phyloP scores from a whole-genome alignment of 2,113 vertebrate species.

The Seriola rivoliana region DNA sequence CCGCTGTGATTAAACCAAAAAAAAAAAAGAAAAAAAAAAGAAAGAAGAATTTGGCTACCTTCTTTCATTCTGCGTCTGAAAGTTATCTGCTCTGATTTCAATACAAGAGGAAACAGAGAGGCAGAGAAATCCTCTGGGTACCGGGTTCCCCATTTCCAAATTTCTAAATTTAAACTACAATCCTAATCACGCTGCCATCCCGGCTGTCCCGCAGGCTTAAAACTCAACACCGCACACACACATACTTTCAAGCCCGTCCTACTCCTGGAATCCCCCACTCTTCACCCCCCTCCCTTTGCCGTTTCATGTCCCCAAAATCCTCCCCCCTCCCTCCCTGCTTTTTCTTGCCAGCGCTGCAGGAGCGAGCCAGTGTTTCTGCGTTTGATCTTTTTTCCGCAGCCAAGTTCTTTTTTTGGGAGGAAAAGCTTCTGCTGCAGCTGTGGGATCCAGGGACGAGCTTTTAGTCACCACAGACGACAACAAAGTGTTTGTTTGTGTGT shows the following conservation, averaged over 20 bases:
- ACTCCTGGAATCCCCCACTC: conserved; percentile 5
- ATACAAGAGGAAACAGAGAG: background rate
- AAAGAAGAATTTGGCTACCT: background rate
- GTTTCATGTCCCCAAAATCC: conserved; percentile 36
- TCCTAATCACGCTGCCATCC: conserved; percentile 54
- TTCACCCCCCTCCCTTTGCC: background rate
- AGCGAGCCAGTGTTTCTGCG: conserved; percentile 44
- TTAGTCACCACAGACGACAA: conserved; percentile 32
- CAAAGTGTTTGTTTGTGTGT: conserved; percentile 17
- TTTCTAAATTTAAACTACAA: conserved; percentile 73
- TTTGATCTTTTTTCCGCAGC: conserved; percentile 74
- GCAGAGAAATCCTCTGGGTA: conserved; percentile 46
- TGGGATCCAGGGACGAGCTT: conserved; percentile 52
- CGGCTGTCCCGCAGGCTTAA: conserved; percentile 59
- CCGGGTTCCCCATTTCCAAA: conserved; percentile 54
- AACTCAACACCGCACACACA: conserved; percentile 2
- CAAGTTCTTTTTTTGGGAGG: conserved; percentile 64
- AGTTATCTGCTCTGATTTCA: conserved; percentile 44
- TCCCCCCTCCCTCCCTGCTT: background rate
- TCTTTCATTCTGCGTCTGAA: conserved; percentile 17
- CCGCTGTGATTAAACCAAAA: conserved; percentile 22
- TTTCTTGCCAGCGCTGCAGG: conserved; percentile 37
- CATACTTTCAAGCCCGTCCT: conserved; percentile 17
- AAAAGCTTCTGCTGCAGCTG: conserved; percentile 23
- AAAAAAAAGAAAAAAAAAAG: background rate